phyloP scores from a whole-genome alignment of 2,888 invertebrate species.

The Drosophila demipolita region DNA sequence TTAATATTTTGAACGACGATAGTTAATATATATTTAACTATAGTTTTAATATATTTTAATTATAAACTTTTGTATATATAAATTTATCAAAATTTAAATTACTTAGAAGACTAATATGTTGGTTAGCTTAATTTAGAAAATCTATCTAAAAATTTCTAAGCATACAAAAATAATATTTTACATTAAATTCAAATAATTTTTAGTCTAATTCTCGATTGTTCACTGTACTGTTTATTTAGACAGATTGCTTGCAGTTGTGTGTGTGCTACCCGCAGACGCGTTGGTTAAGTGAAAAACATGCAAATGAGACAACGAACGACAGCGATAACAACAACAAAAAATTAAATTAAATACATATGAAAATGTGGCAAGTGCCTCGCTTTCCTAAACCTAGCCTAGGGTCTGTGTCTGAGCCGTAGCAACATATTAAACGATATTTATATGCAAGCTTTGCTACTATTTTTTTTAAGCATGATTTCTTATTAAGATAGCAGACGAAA shows the following conservation, averaged over 20 bases:
- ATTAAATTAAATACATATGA: slow-evolving; percentile 73
- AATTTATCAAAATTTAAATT: background rate
- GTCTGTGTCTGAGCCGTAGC: slow-evolving; percentile 13
- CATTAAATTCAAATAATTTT: background rate
- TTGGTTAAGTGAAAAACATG: slow-evolving; percentile 65
- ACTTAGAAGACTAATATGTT: background rate
- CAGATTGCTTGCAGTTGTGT: slow-evolving; percentile 14
- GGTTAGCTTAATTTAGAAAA: background rate
- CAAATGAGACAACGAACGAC: slow-evolving; percentile 51
- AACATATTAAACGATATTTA: slow-evolving; percentile 79
- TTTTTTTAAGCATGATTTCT: slow-evolving; percentile 67
- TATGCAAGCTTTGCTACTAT: slow-evolving; percentile 43
- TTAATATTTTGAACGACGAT: background rate
- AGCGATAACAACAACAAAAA: slow-evolving; percentile 30
- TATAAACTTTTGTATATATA: background rate
- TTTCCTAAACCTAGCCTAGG: slow-evolving; percentile 27
- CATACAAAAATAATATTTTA: background rate
- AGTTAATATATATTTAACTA: background rate
- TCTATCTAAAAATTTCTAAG: background rate
- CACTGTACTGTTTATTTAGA: slow-evolving; percentile 13
- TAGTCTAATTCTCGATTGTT: background rate
- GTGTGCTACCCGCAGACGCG: slow-evolving; percentile 54
- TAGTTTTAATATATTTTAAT: background rate
- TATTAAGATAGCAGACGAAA: slow-evolving; percentile 62
- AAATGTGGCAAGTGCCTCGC: slow-evolving; percentile 69